Conservation (phyloP, 2,113 vertebrate genomes). For the Syngnathoides biaculeatus region DNA sequence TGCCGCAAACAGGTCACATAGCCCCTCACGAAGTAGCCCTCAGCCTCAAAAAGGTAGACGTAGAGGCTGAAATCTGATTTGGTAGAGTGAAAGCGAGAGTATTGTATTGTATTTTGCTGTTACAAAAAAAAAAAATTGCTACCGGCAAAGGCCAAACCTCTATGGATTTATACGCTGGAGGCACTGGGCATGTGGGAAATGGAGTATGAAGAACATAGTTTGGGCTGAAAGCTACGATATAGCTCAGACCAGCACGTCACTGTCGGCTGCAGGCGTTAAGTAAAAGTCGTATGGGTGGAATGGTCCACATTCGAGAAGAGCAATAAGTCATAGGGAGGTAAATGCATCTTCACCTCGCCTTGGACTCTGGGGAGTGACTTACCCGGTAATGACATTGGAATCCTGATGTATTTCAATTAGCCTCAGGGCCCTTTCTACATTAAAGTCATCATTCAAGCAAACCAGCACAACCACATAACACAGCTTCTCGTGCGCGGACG, state of each 20-base stretch:
- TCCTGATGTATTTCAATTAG: slow-evolving; percentile 28
- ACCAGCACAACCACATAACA: background rate
- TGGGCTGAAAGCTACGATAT: background rate
- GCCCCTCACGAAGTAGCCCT: no score
- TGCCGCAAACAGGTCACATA: no score
- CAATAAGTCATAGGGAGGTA: background rate
- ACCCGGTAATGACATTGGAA: slow-evolving; percentile 29
- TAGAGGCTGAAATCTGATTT: background rate
- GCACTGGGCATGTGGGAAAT: background rate
- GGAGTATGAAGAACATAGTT: background rate
- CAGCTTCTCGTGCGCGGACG: background rate
- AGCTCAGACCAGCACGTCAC: background rate
- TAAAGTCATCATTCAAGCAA: background rate
- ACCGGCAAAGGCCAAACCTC: background rate
- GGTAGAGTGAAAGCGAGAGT: background rate
- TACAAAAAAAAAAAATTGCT: background rate
- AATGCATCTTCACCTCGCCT: slow-evolving; percentile 44
- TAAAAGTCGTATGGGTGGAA: background rate
- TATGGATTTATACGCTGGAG: background rate
- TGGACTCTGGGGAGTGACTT: slow-evolving; percentile 29
- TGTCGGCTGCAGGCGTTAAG: background rate
- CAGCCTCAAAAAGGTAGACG: no score
- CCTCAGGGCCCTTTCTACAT: slow-evolving; percentile 4
- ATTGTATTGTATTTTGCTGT: background rate
- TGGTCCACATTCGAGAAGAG: background rate